A percentile compares a stretch with the other conserved stretches of the same genome.
Evolutionary conservation across 1,140 invertebrate species (phyloP).

Genomic region (Chymomyza costata): DNA sequence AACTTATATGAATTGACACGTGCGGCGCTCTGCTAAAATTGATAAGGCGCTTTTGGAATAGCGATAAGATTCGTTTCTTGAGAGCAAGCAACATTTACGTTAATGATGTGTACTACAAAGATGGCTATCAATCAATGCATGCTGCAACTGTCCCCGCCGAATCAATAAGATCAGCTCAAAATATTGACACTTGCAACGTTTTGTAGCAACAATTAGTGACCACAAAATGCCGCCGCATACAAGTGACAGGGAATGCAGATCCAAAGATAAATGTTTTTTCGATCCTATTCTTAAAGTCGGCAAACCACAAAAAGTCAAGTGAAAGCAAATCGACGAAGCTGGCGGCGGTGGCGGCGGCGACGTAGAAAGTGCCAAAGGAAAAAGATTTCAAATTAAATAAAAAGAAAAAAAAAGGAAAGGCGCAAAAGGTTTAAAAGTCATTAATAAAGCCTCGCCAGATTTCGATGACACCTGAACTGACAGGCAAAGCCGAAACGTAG

Average conservation of each 20-base stretch:
- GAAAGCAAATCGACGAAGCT: constrained; percentile 44
- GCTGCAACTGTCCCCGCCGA: neutral
- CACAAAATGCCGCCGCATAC: constrained; percentile 29
- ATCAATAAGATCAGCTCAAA: constrained; percentile 33
- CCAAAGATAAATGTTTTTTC: constrained; percentile 59
- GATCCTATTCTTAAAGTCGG: constrained; percentile 42
- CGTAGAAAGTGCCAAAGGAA: constrained; percentile 33
- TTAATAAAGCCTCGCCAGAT: constrained; percentile 67
- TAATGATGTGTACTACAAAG: too few relatives aligned
- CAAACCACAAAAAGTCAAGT: constrained; percentile 51
- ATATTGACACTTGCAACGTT: constrained; percentile 65
- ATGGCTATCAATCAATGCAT: constrained; percentile 37
- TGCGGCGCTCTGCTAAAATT: too few relatives aligned
- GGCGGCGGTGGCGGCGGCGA: constrained; percentile 19
- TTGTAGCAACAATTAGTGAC: constrained; percentile 64
- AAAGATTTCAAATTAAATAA: constrained; percentile 22
- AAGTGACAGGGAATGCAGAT: too few relatives aligned
- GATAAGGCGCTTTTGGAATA: too few relatives aligned
- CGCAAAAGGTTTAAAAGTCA: constrained; percentile 35
- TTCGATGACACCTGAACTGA: constrained; percentile 71
- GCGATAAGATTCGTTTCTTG: too few relatives aligned
- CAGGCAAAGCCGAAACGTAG: constrained; percentile 47
- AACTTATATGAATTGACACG: too few relatives aligned
- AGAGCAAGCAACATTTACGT: too few relatives aligned
- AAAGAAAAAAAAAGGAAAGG: constrained; percentile 12